phyloP scores from a whole-genome alignment of 2,797 vertebrate species.

The Melanotaenia trifasciata region DNA sequence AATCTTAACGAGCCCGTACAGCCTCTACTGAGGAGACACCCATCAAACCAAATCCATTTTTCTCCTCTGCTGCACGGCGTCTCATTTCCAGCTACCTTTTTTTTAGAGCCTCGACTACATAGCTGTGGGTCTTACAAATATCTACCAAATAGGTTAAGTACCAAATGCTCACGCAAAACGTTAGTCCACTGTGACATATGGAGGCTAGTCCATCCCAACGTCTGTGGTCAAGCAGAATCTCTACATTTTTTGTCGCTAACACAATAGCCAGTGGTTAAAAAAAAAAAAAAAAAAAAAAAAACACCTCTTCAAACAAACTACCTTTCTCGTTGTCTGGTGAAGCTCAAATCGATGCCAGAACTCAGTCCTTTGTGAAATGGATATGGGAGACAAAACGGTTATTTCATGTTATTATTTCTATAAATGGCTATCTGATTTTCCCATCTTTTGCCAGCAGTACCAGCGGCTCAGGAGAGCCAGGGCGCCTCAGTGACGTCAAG shows the following conservation, averaged over 20 bases:
- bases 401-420: slow-evolving; percentile 60
- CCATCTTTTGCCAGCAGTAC: slow-evolving; percentile 78
- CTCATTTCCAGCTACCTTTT: slow-evolving; percentile 25
- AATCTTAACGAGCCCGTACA: slow-evolving; percentile 28
- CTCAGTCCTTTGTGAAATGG: slow-evolving; percentile 37
- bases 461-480: slow-evolving; percentile 82
- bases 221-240: slow-evolving; percentile 67
- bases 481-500: slow-evolving; percentile 86
- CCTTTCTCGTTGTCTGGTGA: slow-evolving; percentile 53
- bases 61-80: slow-evolving; percentile 37
- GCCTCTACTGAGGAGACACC: slow-evolving; percentile 71
- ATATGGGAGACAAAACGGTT: slow-evolving; percentile 21
- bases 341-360: slow-evolving; percentile 36
- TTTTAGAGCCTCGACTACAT: slow-evolving; percentile 3
- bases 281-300: slow-evolving; percentile 7
- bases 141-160: neutral
- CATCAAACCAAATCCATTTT: slow-evolving; percentile 70
- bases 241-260: slow-evolving; percentile 66
- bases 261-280: slow-evolving; percentile 66
- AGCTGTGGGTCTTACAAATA: neutral
- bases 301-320: slow-evolving; percentile 67
- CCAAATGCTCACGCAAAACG: slow-evolving; percentile 5
- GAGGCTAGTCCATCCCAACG: slow-evolving; percentile 50
- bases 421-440: slow-evolving; percentile 69
- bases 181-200: slow-evolving; percentile 44